Base-by-base conservation (phyloP, 2,888 invertebrate genomes). In the Folsomia manolachei region DNA sequence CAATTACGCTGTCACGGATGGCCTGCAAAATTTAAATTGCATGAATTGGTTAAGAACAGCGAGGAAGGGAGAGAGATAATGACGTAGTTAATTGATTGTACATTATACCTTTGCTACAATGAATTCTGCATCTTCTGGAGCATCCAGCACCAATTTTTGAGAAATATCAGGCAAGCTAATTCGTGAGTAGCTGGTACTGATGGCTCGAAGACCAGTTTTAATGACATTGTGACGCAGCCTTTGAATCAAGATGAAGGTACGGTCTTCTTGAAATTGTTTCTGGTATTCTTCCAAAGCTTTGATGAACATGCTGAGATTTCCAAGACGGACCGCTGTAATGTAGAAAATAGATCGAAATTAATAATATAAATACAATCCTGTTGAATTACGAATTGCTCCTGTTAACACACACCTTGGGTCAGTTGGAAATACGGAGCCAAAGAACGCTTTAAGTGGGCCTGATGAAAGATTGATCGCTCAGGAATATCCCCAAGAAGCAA, bases 201-300 rank as follows among this genome's bases (percentile, higher is more conserved):
- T 98, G 66, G 95, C 93, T 52, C 97, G 89, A 70, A 98, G 93
- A 0, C 97, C 97, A 14, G 99, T 98, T 85, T 98, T 98, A 82
- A 99, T 98, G 0, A 99, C 99, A 86, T 99, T 99, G 84, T 99
- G 99, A 70, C 97, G 89, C 70, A 99, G 87, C 75, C 99, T 91
- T 63, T 98, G 88, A 82, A 99, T 98, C 74, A 99, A 86, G 25
- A 97, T 97, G 82, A 95, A 96, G 0, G 99, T 99, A 83, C 96
- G 93, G 84, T 99, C 98, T 79, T 88, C 88, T 78, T 95, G 90
- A 84, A 99, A 99, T 83, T 95, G 93, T 0, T 92, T 90, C 0
- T 94, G 94, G 85, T 91, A 95, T 82, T 93, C 92, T 81, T 94
- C 91, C 70, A 98, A 86, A 0, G 96, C 96, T 84, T 95, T 93